A percentile compares a stretch with the other conserved stretches of the same genome.
Conservation (phyloP, 2,797 vertebrate species). For the Orestias chungarensis region DNA sequence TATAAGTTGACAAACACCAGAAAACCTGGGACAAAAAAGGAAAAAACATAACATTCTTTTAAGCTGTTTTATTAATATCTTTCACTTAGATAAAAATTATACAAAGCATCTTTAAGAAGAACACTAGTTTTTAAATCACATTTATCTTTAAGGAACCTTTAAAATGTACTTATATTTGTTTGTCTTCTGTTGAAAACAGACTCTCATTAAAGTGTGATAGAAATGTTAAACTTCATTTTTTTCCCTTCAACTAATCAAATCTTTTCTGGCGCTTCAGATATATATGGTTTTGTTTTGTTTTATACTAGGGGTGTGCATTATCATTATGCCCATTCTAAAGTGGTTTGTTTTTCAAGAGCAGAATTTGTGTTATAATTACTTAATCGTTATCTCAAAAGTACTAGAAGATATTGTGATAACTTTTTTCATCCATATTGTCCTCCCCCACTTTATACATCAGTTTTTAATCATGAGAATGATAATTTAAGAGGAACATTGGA, state of each 20-base stretch:
- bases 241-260: background rate
- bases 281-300: background rate
- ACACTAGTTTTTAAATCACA: background rate
- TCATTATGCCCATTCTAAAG: background rate
- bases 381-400: too few relatives aligned
- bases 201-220: background rate
- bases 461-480: too few relatives aligned
- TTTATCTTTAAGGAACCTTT: background rate
- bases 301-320: too few relatives aligned
- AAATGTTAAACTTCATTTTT: background rate
- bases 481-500: too few relatives aligned
- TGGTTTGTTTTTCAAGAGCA: too few relatives aligned
- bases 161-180: background rate
- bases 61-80: background rate
- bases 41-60: background rate
- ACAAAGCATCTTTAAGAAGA: background rate
- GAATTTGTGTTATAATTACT: too few relatives aligned
- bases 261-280: background rate
- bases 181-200: background rate
- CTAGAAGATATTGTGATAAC: too few relatives aligned
- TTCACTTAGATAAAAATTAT: background rate
- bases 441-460: too few relatives aligned
- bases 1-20: conserved; percentile 97
- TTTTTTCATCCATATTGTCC: too few relatives aligned
- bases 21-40: conserved; percentile 80